Evolutionary conservation across 1,140 invertebrate species (phyloP).

Genomic region (Melitaea cinxia): DNA sequence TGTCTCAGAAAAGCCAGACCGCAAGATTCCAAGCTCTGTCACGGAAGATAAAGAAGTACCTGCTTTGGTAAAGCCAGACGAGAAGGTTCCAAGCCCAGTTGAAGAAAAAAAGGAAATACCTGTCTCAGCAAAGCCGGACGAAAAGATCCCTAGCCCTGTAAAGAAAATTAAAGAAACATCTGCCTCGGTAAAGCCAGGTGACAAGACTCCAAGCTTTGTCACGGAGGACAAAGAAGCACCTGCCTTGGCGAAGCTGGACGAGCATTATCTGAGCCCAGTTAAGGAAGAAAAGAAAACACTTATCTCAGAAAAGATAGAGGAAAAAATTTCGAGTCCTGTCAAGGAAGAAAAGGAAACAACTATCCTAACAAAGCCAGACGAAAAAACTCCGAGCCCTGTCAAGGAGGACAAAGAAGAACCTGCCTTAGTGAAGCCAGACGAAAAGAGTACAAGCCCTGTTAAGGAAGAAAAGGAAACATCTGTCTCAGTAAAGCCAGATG

Average conservation of each 20-base stretch:
- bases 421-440: not conserved
- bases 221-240: conserved; percentile 1
- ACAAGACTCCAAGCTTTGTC: not conserved
- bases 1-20: not conserved
- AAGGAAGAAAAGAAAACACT: not conserved
- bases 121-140: not conserved
- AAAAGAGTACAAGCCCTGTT: not conserved
- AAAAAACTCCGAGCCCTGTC: conserved; percentile 22
- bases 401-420: conserved; percentile 7
- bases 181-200: not conserved
- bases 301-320: not conserved
- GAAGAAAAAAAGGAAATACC: not conserved
- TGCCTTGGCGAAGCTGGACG: too few species aligned
- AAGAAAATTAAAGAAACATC: not conserved
- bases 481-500: not conserved
- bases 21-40: conserved; percentile 23
- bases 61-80: not conserved
- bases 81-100: conserved; percentile 19
- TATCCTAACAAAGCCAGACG: not conserved
- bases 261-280: not conserved
- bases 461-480: too few species aligned
- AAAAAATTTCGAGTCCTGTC: not conserved
- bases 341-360: not conserved
- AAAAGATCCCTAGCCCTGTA: conserved; percentile 22
- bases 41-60: not conserved